Evolutionary conservation across 2,888 invertebrate genomes (phyloP), one percentile per base, ranked within the genome.

Genomic region (Pristionchus maxplancki): DNA sequence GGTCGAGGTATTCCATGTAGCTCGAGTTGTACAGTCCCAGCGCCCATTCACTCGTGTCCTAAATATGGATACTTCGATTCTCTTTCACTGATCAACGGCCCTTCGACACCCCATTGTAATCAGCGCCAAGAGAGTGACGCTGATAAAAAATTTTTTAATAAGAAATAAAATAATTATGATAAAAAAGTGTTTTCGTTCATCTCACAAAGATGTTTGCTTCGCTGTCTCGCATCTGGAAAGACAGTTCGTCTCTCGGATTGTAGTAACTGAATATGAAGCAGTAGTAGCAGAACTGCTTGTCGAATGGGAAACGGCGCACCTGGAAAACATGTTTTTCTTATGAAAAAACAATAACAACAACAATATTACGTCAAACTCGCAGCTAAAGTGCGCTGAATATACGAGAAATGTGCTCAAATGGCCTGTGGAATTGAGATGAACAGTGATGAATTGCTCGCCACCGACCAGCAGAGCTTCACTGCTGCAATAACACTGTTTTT

Each of bases 21-120:
- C 3, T 31, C 4, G 5, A 6, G 4, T 31, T 50, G 9, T 53
- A 50, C 82, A 82, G 13, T 40, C 28, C 28, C 31, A 82, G 20
- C 17, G 82, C 28, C 82, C 82, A 82, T 17, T 82, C 82, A 34
- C 82, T 82, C 82, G 82, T 82, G 20, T 53, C 82, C 82, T 82
- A 11, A 53, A 84, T n/a, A n/a, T n/a, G n/a, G n/a, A n/a, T n/a
- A n/a, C n/a, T n/a, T n/a, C n/a, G 44, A 44, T 44, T 44, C 44
- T 11, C 44, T 44, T 44, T 9, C n/a, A n/a, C n/a, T n/a, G n/a
- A n/a, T n/a, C n/a, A n/a, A n/a, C n/a, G n/a, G n/a, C n/a, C n/a
- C n/a, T n/a, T n/a, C n/a, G n/a, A n/a, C n/a, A n/a, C n/a, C n/a
- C n/a, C n/a, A n/a, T n/a, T n/a, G n/a, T n/a, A n/a, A n/a, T n/a